Evolutionary conservation across 1,140 invertebrate species (phyloP).

Genomic region (Drosophila melanogaster): Release_6_plus_ISO1_MT NC_004354.4:5032001-5032500

Average conservation of each 20-base stretch:
- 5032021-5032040: constrained; percentile 29
- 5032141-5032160: background rate
- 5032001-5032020: constrained; percentile 8
- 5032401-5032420: constrained; percentile 36
- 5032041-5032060: constrained; percentile 13
- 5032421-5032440: constrained; percentile 79
- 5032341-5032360: constrained; percentile 7
- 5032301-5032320: constrained; percentile 79
- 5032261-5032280: background rate
- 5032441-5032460: constrained; percentile 79
- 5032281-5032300: constrained; percentile 63
- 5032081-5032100: constrained; percentile 1
- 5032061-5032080: background rate
- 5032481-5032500: constrained; percentile 36
- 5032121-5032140: background rate
- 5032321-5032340: constrained; percentile 30
- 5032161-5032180: background rate
- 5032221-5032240: constrained; percentile 14
- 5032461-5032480: constrained; percentile 18
- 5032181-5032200: background rate
- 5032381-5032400: background rate
- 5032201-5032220: background rate
- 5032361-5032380: background rate
- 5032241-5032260: constrained; percentile 54
- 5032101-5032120: background rate